phyloP scores from a whole-genome alignment of 2,797 vertebrate species.

The Notolabrus celidotus region DNA sequence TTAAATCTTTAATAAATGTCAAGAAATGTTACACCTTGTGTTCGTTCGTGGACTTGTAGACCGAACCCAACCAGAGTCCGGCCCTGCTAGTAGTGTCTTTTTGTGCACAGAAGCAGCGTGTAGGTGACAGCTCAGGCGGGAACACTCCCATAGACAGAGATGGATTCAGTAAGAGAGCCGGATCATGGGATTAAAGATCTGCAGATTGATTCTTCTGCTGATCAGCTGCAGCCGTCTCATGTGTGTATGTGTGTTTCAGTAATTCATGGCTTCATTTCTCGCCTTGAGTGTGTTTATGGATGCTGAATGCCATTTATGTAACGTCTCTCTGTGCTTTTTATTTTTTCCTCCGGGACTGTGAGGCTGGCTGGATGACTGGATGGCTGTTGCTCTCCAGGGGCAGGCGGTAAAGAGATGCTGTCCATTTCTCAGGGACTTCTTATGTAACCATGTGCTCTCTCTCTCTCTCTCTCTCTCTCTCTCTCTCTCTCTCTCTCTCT shows the following conservation, averaged over 20 bases:
- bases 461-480: constrained; percentile 28
- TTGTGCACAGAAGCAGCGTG: not conserved
- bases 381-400: constrained; percentile 48
- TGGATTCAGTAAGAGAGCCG: not conserved
- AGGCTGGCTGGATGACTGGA: constrained; percentile 12
- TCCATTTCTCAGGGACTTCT: constrained; percentile 41
- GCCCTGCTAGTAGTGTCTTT: no score
- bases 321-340: not conserved
- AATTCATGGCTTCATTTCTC: constrained; percentile 3
- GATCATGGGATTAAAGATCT: not conserved
- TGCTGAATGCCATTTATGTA: constrained; percentile 51
- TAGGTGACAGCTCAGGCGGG: not conserved
- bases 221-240: not conserved
- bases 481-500: constrained; percentile 19
- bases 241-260: constrained; percentile 16
- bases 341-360: constrained; percentile 14
- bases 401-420: constrained; percentile 41
- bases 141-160: not conserved
- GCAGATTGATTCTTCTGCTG: constrained; percentile 6
- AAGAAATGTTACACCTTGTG: no score
- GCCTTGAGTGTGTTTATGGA: constrained; percentile 20
- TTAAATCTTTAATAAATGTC: no score
- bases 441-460: constrained; percentile 55
- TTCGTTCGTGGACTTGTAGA: no score
- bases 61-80: no score